Evolutionary conservation across 2,113 vertebrate species (phyloP).

Genomic region (Labrus mixtus): DNA sequence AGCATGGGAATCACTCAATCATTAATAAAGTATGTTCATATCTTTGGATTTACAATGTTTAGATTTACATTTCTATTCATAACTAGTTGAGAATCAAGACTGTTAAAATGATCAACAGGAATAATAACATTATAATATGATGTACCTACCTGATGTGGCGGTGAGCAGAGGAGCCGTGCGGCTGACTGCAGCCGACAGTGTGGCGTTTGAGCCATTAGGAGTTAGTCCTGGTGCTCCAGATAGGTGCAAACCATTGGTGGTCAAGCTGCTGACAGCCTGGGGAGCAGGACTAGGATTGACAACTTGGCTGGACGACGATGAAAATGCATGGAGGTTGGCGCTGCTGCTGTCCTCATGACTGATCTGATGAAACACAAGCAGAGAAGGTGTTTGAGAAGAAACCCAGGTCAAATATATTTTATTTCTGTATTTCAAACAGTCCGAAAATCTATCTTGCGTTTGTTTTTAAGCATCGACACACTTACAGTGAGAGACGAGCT

Average conservation of each 20-base stretch:
- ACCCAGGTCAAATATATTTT: not conserved
- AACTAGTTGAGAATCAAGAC: too few relatives aligned
- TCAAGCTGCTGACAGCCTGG: constrained; percentile 78
- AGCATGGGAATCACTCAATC: not conserved
- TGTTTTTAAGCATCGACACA: too few relatives aligned
- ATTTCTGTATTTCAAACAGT: not conserved
- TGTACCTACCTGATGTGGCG: constrained; percentile 86
- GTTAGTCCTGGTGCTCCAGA: constrained; percentile 86
- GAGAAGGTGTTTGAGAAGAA: not conserved
- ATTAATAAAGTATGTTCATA: not conserved
- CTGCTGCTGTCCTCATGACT: constrained; percentile 82
- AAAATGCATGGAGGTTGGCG: constrained; percentile 81
- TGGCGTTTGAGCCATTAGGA: constrained; percentile 80
- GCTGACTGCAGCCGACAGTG: constrained; percentile 82
- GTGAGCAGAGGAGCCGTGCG: constrained; percentile 86
- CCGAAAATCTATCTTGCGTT: not conserved
- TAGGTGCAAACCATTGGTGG: constrained; percentile 83
- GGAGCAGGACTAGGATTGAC: constrained; percentile 66
- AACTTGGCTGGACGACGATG: constrained; percentile 75
- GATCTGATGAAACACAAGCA: constrained; percentile 45
- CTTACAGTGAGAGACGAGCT: constrained; percentile 88
- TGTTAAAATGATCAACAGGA: too few relatives aligned
- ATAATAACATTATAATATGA: too few relatives aligned
- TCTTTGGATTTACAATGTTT: too few relatives aligned
- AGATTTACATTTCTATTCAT: too few relatives aligned